Evolutionary conservation across 2,113 vertebrate genomes (phyloP).

Genomic region (Capra hircus): DNA sequence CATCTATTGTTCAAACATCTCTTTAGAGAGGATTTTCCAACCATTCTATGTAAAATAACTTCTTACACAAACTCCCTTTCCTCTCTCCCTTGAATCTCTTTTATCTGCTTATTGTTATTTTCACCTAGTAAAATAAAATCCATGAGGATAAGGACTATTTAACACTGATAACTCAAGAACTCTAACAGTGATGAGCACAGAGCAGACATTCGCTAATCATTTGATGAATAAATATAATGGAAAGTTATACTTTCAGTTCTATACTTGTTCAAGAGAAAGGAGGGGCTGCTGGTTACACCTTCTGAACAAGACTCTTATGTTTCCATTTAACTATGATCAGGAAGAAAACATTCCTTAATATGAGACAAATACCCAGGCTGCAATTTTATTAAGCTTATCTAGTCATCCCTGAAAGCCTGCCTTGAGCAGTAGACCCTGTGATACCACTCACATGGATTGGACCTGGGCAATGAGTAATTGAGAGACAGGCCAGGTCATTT

Average conservation of each 20-base stretch:
- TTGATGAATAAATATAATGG: background rate
- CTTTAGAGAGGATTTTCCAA: background rate
- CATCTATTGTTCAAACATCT: background rate
- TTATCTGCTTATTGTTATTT: background rate
- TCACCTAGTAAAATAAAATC: background rate
- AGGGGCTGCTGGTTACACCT: background rate
- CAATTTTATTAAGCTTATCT: background rate
- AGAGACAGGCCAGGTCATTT: background rate
- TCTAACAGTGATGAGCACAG: background rate
- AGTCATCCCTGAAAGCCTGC: background rate
- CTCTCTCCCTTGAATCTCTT: background rate
- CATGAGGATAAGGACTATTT: background rate
- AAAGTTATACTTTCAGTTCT: background rate
- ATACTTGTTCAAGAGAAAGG: background rate
- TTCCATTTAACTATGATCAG: background rate
- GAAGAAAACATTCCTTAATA: background rate
- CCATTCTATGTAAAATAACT: background rate
- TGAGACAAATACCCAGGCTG: background rate
- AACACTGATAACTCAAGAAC: background rate
- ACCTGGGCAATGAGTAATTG: background rate
- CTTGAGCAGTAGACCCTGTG: rapidly evolving
- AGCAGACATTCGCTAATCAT: background rate
- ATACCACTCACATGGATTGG: rapidly evolving
- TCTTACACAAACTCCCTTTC: background rate
- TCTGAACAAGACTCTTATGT: background rate